Evolutionary conservation across 2,113 vertebrate species (phyloP), one percentile per base, ranked within the genome.

Genomic region (Melanerpes formicivorus): DNA sequence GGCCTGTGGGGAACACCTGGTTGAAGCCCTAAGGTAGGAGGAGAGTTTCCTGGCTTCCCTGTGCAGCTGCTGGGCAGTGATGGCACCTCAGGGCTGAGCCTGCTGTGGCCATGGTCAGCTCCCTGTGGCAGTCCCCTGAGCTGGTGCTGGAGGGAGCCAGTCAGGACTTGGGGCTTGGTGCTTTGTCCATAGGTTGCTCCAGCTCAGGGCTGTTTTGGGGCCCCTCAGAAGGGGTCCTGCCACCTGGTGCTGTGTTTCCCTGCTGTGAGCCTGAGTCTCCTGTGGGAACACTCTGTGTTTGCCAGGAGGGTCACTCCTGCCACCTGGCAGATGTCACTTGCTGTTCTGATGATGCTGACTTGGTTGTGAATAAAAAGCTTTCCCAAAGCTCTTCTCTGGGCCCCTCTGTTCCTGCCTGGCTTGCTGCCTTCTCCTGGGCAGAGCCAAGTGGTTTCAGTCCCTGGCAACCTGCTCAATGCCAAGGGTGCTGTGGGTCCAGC

Each of bases 351-450:
- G 30, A 3, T 62, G 40, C 46, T 4, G 9, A 64, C 17, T 18
- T 48, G 1, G 72, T 84, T 62, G n/a, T 25, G 10, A 96, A 94
- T 94, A 90, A 96, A 94, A 71, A 23, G 9, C 25, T 80, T 73
- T 81, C n/a, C 71, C 40, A 40, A 70, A 8, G 6, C 21, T 84
- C 5, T 0, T 18, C 30, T 72, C 15, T 30, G 29, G n/a, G 9
- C 3, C 11, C 19, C 14, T 23, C 50, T 37, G 0, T 32, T 65
- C 42, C 46, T 65, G 9, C 4, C 44, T 62, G 65, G 17, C 12
- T 29, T n/a, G 26, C 21, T 21, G 7, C 22, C 34, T 54, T 14
- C n/a, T 67, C 29, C 22, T 42, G 56, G 59, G 12, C 30, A 27
- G 17, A 50, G 48, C 67, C 65, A 26, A 9, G 11, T 1, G 1